A percentile compares a stretch with the other conserved stretches of the same genome.
These are phyloP conservation scores for Agrochola lota DNA, from an alignment of 2,888 invertebrate species.

Conservation along the genomic window DNA sequence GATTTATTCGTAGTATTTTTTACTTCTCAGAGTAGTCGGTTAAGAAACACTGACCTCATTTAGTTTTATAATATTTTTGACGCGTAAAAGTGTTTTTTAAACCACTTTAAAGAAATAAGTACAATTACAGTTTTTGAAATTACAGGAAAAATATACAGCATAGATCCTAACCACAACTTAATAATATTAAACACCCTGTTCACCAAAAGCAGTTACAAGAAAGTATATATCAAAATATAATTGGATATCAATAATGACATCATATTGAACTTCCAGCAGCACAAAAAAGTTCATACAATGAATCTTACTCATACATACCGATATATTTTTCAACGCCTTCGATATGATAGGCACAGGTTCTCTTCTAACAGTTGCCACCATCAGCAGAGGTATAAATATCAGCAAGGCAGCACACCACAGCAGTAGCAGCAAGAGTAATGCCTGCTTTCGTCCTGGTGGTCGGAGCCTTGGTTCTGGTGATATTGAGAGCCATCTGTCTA, in stretches of 20 bases:
- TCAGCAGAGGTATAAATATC: slow-evolving; percentile 92
- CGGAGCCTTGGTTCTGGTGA: slow-evolving; percentile 91
- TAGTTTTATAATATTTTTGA: neutral
- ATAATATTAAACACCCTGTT: neutral
- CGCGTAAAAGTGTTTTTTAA: neutral
- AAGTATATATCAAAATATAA: neutral
- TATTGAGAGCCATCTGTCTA: slow-evolving; percentile 94
- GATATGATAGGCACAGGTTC: slow-evolving; percentile 84
- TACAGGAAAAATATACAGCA: neutral
- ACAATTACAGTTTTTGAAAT: too few relatives aligned
- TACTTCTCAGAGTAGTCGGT: neutral
- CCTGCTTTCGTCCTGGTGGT: slow-evolving; percentile 92
- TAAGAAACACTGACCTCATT: neutral
- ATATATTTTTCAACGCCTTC: slow-evolving; percentile 79
- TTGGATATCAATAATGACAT: neutral
- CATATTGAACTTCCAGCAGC: too few relatives aligned
- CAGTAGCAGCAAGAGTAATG: slow-evolving; percentile 91
- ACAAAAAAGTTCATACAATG: neutral
- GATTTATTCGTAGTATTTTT: neutral
- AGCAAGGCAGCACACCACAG: slow-evolving; percentile 93
- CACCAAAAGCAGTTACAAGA: neutral
- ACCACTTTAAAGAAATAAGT: neutral
- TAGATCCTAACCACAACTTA: neutral
- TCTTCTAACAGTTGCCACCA: slow-evolving; percentile 84
- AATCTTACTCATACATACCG: slow-evolving; percentile 73